A percentile compares a stretch with the other conserved stretches of the same genome.
Conservation (phyloP, 2,113 vertebrate genomes). For the Austrofundulus limnaeus region DNA sequence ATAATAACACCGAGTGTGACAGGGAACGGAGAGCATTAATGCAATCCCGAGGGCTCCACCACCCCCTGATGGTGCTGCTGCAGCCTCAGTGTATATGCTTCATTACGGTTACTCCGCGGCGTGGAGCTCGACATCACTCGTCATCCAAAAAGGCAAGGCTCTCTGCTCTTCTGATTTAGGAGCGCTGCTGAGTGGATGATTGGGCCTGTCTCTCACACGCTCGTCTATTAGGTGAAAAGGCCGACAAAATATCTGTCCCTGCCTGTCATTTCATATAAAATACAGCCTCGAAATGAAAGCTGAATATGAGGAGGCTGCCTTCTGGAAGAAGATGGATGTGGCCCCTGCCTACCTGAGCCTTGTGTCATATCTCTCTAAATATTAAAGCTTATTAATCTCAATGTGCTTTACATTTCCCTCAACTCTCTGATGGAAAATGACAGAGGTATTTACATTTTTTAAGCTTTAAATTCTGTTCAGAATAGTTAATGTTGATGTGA, state of each 20-base stretch:
- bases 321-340: conserved; percentile 40
- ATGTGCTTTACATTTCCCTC: neutral
- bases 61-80: conserved; percentile 22
- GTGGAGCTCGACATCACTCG: conserved; percentile 48
- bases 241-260: conserved; percentile 26
- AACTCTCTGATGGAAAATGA: neutral
- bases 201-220: conserved; percentile 11
- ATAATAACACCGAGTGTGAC: conserved; percentile 31
- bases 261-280: conserved; percentile 26
- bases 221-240: conserved; percentile 16
- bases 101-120: conserved; percentile 56
- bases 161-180: conserved; percentile 52
- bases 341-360: conserved; percentile 16
- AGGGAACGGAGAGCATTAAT: conserved; percentile 49
- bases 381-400: conserved; percentile 15
- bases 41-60: conserved; percentile 34
- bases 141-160: conserved; percentile 51
- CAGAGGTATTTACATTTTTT: neutral
- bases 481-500: neutral
- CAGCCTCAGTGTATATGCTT: conserved; percentile 41
- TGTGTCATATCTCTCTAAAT: conserved; percentile 9
- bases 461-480: neutral
- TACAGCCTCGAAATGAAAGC: conserved; percentile 31
- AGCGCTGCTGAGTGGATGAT: conserved; percentile 20
- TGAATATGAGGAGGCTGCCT: conserved; percentile 34